Evolutionary conservation across 1,140 invertebrate genomes (phyloP), one percentile per base, ranked within the genome.

Genomic region (Anoplolepis gracilipes): DNA sequence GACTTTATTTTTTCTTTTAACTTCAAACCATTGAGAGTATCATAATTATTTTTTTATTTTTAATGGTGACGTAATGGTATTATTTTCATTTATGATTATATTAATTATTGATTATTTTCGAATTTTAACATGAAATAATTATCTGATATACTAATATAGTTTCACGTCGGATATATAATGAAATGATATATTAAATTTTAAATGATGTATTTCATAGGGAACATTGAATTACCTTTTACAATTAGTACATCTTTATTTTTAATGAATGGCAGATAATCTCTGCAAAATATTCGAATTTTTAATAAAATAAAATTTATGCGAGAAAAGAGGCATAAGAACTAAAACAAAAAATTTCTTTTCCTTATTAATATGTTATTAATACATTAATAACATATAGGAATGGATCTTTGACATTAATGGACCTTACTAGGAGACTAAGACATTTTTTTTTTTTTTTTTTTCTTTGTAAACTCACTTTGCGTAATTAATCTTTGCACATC

Each of bases 1-100:
- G 67, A 73, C 67, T 82, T 42, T 28, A 82, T 82, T 82, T 46
- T 61, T 59, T 33, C 16, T 30, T 28, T 82, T 72, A 16, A 28
- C 16, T 19, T 4, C 78, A 46, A 72, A 19, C 25, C 11, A 19
- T 19, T 72, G 33, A 5, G 1, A 0, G 42, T 13, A n/a, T 57
- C 25, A 11, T 10, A 36, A 42, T 42, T 70, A 67, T 65, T 25
- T 49, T n/a, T 62, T 64, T 4, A 39, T 28, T 39, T 10, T 13
- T 42, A 0, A 22, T 42, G 19, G n/a, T 39, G 6, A 22, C 13
- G 1, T n/a, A 16, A 46, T 13, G 55, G 16, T 0, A 10, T 62
- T 42, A 1, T n/a, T 39, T 61, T 39, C 11, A 30, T 55, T 33
- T 30, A 36, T 75, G 8, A 53, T n/a, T n/a, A n/a, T 22, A 36